Percentiles rank a stretch among this genome's conserved stretches.
These are phyloP conservation scores for Erpobdella octoculata DNA, from an alignment of 2,888 invertebrate genomes.

Conservation along the genomic window DNA sequence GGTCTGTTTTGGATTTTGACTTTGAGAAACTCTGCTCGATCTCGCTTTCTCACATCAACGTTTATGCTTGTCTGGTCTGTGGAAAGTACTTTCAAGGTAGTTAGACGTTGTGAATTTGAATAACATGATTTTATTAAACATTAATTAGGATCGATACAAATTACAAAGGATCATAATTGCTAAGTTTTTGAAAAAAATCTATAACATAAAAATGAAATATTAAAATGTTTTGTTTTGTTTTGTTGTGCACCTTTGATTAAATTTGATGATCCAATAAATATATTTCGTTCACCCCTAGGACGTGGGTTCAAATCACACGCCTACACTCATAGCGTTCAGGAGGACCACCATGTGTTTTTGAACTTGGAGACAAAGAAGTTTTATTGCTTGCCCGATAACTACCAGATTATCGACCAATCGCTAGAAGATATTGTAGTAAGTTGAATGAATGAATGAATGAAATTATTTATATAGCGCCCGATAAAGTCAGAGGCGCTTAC, in stretches of 20 bases:
- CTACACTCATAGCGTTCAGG: conserved; percentile 95
- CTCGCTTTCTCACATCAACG: conserved; percentile 93
- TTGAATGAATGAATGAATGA: no score
- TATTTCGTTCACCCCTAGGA: conserved; percentile 53
- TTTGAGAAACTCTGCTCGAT: conserved; percentile 98
- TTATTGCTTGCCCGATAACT: conserved; percentile 97
- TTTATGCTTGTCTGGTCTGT: conserved; percentile 96
- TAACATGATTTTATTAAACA: not conserved
- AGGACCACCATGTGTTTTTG: conserved; percentile 92
- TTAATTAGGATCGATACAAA: not conserved
- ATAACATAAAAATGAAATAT: no score
- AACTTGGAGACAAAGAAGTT: conserved; percentile 93
- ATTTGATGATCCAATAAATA: not conserved
- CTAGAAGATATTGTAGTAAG: conserved; percentile 79
- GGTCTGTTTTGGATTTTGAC: conserved; percentile 90
- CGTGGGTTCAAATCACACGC: conserved; percentile 96
- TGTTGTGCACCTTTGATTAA: no score
- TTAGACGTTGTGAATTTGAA: conserved; percentile 13
- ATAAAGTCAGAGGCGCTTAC: no score
- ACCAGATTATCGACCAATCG: conserved; percentile 92
- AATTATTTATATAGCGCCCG: no score
- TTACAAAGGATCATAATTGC: not conserved
- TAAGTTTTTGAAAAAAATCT: no score
- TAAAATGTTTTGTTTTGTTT: no score
- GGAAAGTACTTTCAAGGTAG: conserved; percentile 85